These are phyloP conservation scores for Rotaria magnacalcarata DNA, from an alignment of 2,888 invertebrate species.

Conservation along the genomic window DNA sequence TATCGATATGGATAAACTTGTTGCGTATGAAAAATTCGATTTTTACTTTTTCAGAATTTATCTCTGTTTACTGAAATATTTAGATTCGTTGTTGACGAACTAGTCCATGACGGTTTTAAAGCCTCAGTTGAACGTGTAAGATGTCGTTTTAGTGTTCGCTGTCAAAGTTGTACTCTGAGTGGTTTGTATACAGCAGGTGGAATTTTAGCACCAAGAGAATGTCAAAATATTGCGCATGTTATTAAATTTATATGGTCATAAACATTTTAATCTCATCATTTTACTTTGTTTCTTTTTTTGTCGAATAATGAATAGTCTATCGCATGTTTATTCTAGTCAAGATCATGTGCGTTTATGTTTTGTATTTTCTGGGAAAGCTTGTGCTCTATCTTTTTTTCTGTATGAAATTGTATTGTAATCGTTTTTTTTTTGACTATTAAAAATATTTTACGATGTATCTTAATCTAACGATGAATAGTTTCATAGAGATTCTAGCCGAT, in stretches of 20 bases:
- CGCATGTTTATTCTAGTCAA: constrained; percentile 10
- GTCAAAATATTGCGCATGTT: constrained; percentile 45
- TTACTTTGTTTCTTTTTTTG: neutral
- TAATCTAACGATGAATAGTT: no score
- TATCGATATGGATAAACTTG: constrained; percentile 46
- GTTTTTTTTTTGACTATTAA: neutral
- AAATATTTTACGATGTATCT: neutral
- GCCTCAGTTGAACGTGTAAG: constrained; percentile 34
- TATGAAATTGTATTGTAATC: neutral
- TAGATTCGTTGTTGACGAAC: constrained; percentile 44
- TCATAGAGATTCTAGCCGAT: no score
- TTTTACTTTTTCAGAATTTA: neutral
- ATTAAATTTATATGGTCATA: constrained; percentile 44
- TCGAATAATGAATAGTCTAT: neutral
- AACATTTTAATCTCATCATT: neutral
- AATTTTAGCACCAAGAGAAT: constrained; percentile 47
- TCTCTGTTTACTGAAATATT: no score
- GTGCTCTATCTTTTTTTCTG: neutral
- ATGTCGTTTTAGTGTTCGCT: constrained; percentile 46
- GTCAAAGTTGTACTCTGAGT: constrained; percentile 45
- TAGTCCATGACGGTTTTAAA: constrained; percentile 42
- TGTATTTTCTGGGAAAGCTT: neutral
- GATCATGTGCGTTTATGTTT: neutral
- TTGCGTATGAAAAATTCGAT: constrained; percentile 17
- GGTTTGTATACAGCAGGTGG: constrained; percentile 47